These are phyloP conservation scores for Talpa occidentalis DNA, from an alignment of 2,113 vertebrate genomes.

Conservation along the genomic window DNA sequence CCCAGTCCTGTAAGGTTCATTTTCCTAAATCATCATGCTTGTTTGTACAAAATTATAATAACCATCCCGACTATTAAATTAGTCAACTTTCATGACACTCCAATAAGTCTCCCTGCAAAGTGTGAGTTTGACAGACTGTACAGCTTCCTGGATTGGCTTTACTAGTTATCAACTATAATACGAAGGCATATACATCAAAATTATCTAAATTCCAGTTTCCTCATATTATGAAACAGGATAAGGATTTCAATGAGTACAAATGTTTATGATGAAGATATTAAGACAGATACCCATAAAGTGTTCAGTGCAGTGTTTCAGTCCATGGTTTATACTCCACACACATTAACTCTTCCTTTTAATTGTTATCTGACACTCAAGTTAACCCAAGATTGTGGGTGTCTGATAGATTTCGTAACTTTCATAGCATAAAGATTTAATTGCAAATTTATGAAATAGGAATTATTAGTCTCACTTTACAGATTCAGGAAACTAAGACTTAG, in stretches of 20 bases:
- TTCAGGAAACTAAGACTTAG: neutral
- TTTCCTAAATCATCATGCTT: neutral
- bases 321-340: neutral
- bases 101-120: neutral
- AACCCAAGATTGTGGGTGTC: neutral
- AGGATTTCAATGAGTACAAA: neutral
- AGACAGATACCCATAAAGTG: neutral
- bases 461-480: neutral
- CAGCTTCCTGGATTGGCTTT: neutral
- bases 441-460: neutral
- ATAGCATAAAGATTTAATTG: neutral
- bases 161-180: neutral
- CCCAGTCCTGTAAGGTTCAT: neutral
- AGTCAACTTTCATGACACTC: neutral
- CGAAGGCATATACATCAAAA: neutral
- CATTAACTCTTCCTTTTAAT: neutral
- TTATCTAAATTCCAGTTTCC: neutral
- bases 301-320: neutral
- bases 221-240: neutral
- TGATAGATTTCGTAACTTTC: neutral
- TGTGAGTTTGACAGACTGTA: neutral
- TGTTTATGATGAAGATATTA: neutral
- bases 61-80: neutral
- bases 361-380: neutral
- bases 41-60: neutral